phyloP scores from a whole-genome alignment of 2,797 vertebrate species.

The Somateria mollissima region DNA sequence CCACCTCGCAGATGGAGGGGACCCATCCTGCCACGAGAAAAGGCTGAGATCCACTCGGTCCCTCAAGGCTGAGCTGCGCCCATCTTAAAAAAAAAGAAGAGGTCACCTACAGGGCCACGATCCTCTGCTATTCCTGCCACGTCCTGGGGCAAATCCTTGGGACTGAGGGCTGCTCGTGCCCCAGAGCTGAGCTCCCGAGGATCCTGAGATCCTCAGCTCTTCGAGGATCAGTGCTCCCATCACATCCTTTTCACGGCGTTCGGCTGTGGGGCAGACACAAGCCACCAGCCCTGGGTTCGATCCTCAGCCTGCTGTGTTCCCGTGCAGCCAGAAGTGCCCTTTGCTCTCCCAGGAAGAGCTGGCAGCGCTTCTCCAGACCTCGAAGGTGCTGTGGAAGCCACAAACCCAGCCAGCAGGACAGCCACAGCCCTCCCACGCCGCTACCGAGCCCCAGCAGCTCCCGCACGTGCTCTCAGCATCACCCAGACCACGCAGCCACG shows the following conservation, averaged over 20 bases:
- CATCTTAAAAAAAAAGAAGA: neutral
- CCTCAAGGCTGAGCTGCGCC: neutral
- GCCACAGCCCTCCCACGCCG: neutral
- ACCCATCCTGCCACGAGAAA: neutral
- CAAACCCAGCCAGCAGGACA: neutral
- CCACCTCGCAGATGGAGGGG: neutral
- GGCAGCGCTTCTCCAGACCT: neutral
- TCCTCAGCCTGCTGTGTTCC: neutral
- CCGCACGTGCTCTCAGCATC: neutral
- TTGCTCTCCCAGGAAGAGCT: neutral
- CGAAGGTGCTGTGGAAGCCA: accelerated
- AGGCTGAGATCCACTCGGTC: neutral
- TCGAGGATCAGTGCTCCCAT: neutral
- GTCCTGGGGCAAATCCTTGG: neutral
- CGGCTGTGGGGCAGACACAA: neutral
- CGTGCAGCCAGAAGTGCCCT: neutral
- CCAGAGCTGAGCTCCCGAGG: too few species aligned
- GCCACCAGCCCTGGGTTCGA: neutral
- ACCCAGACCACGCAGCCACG: too few species aligned
- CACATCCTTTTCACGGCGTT: neutral
- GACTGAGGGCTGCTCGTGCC: too few species aligned
- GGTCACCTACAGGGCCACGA: neutral
- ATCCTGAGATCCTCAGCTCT: too few species aligned
- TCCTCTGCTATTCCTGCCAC: neutral
- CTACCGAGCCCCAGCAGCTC: neutral